Base-by-base conservation (phyloP, 1,140 invertebrate genomes). In the Chelonus insularis region DNA sequence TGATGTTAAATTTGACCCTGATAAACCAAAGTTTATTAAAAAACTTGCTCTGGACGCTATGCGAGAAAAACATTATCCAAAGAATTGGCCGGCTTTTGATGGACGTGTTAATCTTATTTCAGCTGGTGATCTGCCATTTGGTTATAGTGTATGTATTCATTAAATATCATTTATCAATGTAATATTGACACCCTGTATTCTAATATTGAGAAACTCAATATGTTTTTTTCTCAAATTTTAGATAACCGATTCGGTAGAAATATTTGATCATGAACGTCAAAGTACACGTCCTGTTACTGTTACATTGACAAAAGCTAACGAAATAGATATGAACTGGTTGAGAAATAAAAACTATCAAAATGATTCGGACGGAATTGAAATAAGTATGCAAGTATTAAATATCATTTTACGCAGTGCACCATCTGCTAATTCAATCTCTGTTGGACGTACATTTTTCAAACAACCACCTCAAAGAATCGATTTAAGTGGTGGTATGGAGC, bases 321-420 rank as follows among this genome's bases (percentile, higher is more conserved):
- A 76, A 5, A 78, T 89, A 11, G 81, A 82, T 64, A 70, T 90
- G 6, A 82, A 80, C 20, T 82, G 84, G 57, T 47, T 87, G 64
- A 71, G 81, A 43, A 71, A 74, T 78, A 65, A 89, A 73, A 60
- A 64, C 81, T 57, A 65, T 20, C 69, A 78, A 69, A 47, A 60
- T 74, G 63, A 68, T 74, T 62, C 68, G 79, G 63, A 64, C 54
- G 68, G 4, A 23, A 89, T 92, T 3, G 86, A 87, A 70, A 86
- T 88, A 34, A 84, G 85, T 1, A 74, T 92, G 8, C 90, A 92
- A 77, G 91, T 88, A 48, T 72, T 97, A 1, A 94, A 97, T 75
- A 86, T 97, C 1, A 88, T 96, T 39, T 82, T 97, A 63, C 83
- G 88, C 54, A 86, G 89, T 65, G 84, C 74, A 16, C 60, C 77